Conservation (phyloP, 53 echinoderm and acorn worm genomes). For the Holothuria leucospilota region DNA sequence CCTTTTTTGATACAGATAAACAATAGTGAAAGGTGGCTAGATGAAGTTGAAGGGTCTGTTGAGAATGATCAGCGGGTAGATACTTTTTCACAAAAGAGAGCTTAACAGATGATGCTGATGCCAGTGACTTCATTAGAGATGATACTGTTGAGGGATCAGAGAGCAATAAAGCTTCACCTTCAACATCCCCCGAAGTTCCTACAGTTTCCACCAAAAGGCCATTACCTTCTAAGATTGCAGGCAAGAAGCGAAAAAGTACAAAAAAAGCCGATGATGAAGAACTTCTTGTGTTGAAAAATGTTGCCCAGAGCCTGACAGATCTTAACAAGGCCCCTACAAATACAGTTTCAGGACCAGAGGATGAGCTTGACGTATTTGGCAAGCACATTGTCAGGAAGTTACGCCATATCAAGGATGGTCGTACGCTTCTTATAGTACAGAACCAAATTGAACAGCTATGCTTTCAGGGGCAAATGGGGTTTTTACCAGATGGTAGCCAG, state of each 20-base stretch:
- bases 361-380: not conserved
- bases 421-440: not conserved
- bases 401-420: not conserved
- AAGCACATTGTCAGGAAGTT: constrained; percentile 4
- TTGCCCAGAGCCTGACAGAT: constrained; percentile 10
- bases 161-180: not conserved
- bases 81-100: constrained; percentile 4
- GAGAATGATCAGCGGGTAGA: constrained; percentile 11
- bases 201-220: constrained; percentile 26
- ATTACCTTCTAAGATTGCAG: not conserved
- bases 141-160: not conserved
- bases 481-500: not conserved
- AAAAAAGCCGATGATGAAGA: constrained; percentile 1
- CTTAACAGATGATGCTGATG: constrained; percentile 1
- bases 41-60: constrained; percentile 9
- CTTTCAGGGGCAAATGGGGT: not conserved
- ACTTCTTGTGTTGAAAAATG: not conserved
- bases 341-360: not conserved
- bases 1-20: not conserved
- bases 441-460: constrained; percentile 14
- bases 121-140: not conserved
- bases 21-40: not conserved
- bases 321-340: not conserved
- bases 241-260: not conserved
- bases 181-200: constrained; percentile 12